A percentile compares a stretch with the other conserved stretches of the same genome.
phyloP scores from a whole-genome alignment of 2,113 vertebrate genomes.

The Chaetura pelagica region DNA sequence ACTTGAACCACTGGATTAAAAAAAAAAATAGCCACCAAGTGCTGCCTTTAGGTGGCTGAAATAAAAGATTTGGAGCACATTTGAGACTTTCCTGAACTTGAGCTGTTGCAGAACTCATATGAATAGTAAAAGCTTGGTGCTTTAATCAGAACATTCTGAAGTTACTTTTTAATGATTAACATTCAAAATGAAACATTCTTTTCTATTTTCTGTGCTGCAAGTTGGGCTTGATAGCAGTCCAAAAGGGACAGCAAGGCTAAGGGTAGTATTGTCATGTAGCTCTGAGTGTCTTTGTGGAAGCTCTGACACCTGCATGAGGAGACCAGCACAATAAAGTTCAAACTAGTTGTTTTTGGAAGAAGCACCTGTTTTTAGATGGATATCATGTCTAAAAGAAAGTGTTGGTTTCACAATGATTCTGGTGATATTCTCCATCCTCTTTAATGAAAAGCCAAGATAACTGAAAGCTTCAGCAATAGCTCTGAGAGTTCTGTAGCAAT shows the following conservation, averaged over 20 bases:
- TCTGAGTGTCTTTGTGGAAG: background rate
- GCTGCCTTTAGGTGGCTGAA: background rate
- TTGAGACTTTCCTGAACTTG: background rate
- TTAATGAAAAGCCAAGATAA: slow-evolving; percentile 25
- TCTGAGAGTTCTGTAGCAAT: background rate
- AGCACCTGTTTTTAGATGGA: background rate
- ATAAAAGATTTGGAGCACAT: background rate
- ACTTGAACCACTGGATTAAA: background rate
- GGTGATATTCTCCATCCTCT: background rate
- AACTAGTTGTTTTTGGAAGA: slow-evolving; percentile 17
- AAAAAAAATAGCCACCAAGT: background rate
- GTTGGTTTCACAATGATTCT: background rate
- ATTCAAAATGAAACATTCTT: background rate
- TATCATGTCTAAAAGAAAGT: background rate
- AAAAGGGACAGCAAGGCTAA: background rate
- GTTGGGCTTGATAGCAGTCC: background rate
- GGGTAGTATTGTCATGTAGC: background rate
- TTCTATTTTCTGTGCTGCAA: background rate
- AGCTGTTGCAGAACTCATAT: background rate
- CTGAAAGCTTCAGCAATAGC: background rate
- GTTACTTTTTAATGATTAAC: background rate
- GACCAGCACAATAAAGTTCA: background rate
- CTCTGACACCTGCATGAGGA: background rate
- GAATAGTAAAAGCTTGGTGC: background rate
- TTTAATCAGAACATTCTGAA: background rate